phyloP scores from a whole-genome alignment of 2,113 vertebrate species.

The Pelecanoides urinatrix region DNA sequence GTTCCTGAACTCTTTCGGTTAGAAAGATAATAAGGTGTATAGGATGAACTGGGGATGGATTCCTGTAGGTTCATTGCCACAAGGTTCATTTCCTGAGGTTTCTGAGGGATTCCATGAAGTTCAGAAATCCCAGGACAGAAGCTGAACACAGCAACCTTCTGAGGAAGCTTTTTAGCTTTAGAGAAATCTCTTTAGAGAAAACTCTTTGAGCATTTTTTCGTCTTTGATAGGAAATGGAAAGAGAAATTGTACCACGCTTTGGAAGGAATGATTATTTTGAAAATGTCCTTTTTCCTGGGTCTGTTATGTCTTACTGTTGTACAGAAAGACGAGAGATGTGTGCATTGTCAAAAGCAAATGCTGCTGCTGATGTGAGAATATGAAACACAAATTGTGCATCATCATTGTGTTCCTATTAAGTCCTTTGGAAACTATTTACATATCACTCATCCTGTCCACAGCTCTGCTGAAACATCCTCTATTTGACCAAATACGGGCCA shows the following conservation, averaged over 20 bases:
- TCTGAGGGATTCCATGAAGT: neutral
- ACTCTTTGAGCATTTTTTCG: neutral
- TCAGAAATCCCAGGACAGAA: neutral
- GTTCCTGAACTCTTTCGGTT: neutral
- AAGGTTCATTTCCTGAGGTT: neutral
- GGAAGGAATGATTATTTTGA: neutral
- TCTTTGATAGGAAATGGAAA: neutral
- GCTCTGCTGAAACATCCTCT: neutral
- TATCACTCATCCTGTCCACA: neutral
- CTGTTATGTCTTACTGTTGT: neutral
- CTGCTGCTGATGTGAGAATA: neutral
- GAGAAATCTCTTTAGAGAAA: neutral
- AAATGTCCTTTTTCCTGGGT: neutral
- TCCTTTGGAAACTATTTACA: neutral
- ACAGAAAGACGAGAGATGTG: neutral
- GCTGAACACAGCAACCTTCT: neutral
- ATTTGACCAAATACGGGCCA: rapidly evolving
- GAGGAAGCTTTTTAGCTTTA: neutral
- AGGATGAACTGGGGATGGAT: neutral
- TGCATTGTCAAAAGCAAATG: neutral
- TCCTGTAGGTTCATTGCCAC: neutral
- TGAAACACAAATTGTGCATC: neutral
- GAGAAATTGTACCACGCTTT: neutral
- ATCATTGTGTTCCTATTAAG: neutral
- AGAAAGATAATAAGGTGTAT: neutral